Evolutionary conservation across 2,888 invertebrate species (phyloP).

Genomic region (Xestia ashworthii): DNA sequence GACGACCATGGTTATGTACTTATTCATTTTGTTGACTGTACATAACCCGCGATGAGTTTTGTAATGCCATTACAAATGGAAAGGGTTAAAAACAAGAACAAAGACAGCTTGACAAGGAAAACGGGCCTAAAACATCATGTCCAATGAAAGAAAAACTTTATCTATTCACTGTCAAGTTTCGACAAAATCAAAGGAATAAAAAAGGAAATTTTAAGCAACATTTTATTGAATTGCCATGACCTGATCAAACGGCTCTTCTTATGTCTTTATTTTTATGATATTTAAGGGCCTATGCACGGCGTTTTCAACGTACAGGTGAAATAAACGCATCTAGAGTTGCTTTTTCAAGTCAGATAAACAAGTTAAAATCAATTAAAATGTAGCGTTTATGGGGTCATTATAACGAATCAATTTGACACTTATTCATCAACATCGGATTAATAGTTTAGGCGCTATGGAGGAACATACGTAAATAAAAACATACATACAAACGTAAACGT

Average conservation of each 20-base stretch:
- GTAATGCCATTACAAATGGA: slow-evolving; percentile 7
- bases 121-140: slow-evolving; percentile 29
- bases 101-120: slow-evolving; percentile 39
- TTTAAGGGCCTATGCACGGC: not conserved
- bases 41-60: slow-evolving; percentile 5
- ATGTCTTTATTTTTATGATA: not conserved
- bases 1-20: too few relatives aligned
- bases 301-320: not conserved
- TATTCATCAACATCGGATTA: too few relatives aligned
- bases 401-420: too few relatives aligned
- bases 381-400: too few relatives aligned
- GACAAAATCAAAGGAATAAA: slow-evolving; percentile 25
- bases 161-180: slow-evolving; percentile 30
- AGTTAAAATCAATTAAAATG: too few relatives aligned
- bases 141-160: slow-evolving; percentile 45
- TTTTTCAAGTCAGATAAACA: not conserved
- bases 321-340: not conserved
- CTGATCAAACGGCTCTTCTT: not conserved
- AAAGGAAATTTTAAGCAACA: slow-evolving; percentile 15
- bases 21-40: not conserved
- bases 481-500: too few relatives aligned
- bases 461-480: too few relatives aligned
- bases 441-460: too few relatives aligned
- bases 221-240: slow-evolving; percentile 10
- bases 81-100: slow-evolving; percentile 9